A percentile compares a stretch with the other conserved stretches of the same genome.
Conservation (phyloP, 2,113 vertebrate species). For the Mellivora capensis region DNA sequence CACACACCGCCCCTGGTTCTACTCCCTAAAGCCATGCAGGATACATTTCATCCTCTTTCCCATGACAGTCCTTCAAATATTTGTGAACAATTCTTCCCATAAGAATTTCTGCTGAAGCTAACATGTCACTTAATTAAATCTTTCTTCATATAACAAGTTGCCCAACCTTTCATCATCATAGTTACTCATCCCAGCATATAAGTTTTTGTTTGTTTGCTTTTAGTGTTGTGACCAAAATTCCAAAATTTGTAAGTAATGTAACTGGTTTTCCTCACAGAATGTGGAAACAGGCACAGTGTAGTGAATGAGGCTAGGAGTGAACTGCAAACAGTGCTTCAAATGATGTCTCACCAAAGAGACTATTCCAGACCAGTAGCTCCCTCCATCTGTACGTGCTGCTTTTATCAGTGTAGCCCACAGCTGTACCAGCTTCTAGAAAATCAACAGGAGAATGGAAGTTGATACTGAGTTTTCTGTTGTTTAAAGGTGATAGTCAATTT, state of each 20-base stretch:
- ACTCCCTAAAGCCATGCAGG: neutral
- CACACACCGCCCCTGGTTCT: neutral
- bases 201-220: neutral
- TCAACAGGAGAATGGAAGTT: neutral
- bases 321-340: neutral
- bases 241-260: neutral
- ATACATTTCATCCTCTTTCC: neutral
- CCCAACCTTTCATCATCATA: conserved; percentile 7
- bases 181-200: neutral
- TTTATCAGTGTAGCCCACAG: too few species aligned
- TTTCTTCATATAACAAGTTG: neutral
- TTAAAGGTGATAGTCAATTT: neutral
- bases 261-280: neutral
- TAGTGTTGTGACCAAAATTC: neutral
- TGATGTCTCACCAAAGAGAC: neutral
- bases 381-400: neutral
- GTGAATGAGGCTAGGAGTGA: neutral
- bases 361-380: neutral
- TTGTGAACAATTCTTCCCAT: conserved; percentile 30
- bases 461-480: neutral
- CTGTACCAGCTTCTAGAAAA: neutral
- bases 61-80: conserved; percentile 1
- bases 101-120: neutral
- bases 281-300: neutral
- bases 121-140: conserved; percentile 44